phyloP scores from a whole-genome alignment of 2,797 vertebrate species.

The Galagoides demidoff region DNA sequence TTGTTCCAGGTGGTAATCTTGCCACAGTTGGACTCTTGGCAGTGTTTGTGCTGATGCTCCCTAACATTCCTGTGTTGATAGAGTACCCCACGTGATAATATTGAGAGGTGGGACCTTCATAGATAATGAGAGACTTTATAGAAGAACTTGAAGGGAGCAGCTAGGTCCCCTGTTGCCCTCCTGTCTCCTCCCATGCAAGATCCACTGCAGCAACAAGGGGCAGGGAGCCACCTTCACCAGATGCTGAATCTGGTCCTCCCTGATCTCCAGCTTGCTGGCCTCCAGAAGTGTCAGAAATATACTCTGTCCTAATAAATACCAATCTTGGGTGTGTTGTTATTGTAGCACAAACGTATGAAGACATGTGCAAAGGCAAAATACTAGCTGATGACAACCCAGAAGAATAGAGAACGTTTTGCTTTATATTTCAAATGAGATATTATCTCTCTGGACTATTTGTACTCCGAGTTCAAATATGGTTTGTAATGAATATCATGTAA shows the following conservation, averaged over 20 bases:
- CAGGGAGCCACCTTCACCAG: neutral
- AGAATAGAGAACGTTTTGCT: neutral
- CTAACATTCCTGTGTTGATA: neutral
- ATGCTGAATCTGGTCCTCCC: neutral
- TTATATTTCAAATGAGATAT: neutral
- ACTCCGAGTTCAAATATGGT: neutral
- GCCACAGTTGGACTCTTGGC: neutral
- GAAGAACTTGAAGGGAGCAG: neutral
- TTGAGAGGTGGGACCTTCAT: neutral
- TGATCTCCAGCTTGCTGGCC: neutral
- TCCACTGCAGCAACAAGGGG: too few species aligned
- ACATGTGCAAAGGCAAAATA: neutral
- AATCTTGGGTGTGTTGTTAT: neutral
- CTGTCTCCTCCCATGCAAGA: neutral
- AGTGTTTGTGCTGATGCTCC: neutral
- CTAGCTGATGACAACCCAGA: neutral
- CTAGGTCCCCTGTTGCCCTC: rapidly evolving
- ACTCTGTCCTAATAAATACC: neutral
- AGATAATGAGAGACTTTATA: too few species aligned
- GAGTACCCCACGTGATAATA: too few species aligned
- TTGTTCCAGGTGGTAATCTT: neutral
- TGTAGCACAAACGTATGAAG: neutral
- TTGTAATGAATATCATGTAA: neutral
- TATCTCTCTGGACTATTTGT: neutral
- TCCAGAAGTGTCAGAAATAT: neutral